Base-by-base conservation (phyloP, 2,113 vertebrate species). In the Edolisoma coerulescens region DNA sequence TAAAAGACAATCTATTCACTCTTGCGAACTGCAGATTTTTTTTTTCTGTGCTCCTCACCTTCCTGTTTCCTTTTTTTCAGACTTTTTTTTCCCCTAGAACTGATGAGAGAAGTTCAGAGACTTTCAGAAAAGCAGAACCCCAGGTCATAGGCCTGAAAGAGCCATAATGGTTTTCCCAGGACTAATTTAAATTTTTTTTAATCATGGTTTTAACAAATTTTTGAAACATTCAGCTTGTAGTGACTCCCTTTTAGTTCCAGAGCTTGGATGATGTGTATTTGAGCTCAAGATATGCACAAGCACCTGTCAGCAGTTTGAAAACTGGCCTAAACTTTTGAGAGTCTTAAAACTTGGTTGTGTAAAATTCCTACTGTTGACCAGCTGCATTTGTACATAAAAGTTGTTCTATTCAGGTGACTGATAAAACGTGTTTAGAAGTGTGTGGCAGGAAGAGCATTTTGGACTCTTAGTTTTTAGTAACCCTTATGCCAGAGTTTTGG, bases 41-140 rank as follows among this genome's bases (percentile, higher is more conserved):
- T 37, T 37, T 65, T 61, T 16, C 63, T 7, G 6, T 11, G 3
- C 28, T 75, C 2, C 6, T 41, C 1, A 0, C 5, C 18, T 63
- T 79, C 26, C 4, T 37, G 2, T 53, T 71, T 18, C 33, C 1
- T 14, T 44, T 75, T 71, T 84, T 30, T 32, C 19, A n/a, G 17
- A 18, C 12, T 27, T 63, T 30, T 63, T 39, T 20, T 17, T 0
- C 10, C 13, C 1, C 13, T 60, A 22, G 37, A 80, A 49, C 10
- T 49, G 11, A 2, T 73, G 9, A 12, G 8, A 81, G 37, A 86
- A 63, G 11, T 63, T 61, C 52, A 61, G 28, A 63, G 39, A 33
- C 26, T 63, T 89, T 63, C 4, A 50, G 32, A 75, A 79, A 75
- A 49, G 22, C 12, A 26, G 57, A 5, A 87, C 16, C 5, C 14